phyloP scores from a whole-genome alignment of 2,797 vertebrate genomes.

The Leucoraja ocellata region DNA sequence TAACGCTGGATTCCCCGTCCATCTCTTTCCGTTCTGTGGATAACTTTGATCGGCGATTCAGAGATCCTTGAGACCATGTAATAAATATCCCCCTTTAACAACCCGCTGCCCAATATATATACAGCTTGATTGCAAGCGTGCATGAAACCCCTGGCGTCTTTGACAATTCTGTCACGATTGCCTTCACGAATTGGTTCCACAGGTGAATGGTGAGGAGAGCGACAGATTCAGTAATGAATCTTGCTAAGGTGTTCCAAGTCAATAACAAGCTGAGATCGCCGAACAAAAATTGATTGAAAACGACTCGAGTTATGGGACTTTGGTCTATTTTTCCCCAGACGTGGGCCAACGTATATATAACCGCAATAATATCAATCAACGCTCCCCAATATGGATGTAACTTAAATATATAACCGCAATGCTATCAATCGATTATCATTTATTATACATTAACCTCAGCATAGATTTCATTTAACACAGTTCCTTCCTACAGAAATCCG shows the following conservation, averaged over 20 bases:
- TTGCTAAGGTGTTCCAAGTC: not conserved
- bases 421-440: not conserved
- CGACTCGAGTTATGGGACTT: not conserved
- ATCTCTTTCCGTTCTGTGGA: not conserved
- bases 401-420: not conserved
- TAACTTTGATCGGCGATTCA: not conserved
- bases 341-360: not conserved
- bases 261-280: not conserved
- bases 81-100: not conserved
- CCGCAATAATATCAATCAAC: not conserved
- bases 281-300: not conserved
- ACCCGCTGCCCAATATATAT: not conserved
- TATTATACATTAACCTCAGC: too few relatives aligned
- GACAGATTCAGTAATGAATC: not conserved
- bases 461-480: slow-evolving; percentile 27
- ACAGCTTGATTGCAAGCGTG: not conserved
- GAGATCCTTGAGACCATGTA: not conserved
- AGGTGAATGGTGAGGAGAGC: not conserved
- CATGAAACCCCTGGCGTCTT: not conserved
- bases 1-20: not conserved
- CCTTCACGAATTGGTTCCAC: not conserved
- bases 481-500: slow-evolving; percentile 73
- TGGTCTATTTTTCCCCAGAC: not conserved
- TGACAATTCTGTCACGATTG: not conserved
- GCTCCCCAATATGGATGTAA: not conserved